Conservation (phyloP, 2,888 invertebrate genomes). For the Muscina levida region DNA sequence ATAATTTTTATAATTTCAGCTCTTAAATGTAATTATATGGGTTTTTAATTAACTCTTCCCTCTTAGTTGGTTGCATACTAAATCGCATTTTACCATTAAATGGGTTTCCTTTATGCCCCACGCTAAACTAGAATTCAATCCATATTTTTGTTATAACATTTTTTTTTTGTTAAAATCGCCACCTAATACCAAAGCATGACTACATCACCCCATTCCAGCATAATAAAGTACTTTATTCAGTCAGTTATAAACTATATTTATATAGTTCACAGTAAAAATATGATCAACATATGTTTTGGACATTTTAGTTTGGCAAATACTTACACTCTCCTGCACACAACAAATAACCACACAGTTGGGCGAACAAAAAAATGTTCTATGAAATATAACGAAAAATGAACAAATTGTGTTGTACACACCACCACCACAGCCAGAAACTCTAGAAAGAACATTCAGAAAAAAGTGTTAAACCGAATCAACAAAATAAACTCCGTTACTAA, state of each 20-base stretch:
- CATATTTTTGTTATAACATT: too few relatives aligned
- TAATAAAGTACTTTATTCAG: too few relatives aligned
- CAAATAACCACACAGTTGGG: background rate
- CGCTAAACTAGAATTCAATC: too few relatives aligned
- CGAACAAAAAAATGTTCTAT: background rate
- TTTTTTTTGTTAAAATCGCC: too few relatives aligned
- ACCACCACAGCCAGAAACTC: background rate
- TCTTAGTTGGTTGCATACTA: too few relatives aligned
- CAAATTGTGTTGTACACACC: background rate
- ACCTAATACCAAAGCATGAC: too few relatives aligned
- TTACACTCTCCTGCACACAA: background rate
- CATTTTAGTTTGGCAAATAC: slow-evolving; percentile 12
- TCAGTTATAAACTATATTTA: background rate
- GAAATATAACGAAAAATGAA: slow-evolving; percentile 5
- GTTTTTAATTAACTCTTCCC: too few relatives aligned
- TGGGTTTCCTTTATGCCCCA: too few relatives aligned
- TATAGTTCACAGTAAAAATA: slow-evolving; percentile 13
- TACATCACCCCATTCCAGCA: too few relatives aligned
- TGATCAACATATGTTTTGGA: slow-evolving; percentile 43
- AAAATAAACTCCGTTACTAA: slow-evolving; percentile 50
- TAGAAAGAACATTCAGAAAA: background rate
- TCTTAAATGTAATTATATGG: too few relatives aligned
- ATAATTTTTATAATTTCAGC: too few relatives aligned
- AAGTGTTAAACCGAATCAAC: slow-evolving; percentile 11
- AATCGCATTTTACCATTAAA: too few relatives aligned